A percentile compares a stretch with the other conserved stretches of the same genome.
phyloP scores from a whole-genome alignment of 2,888 invertebrate species.

The Alcis repandata region DNA sequence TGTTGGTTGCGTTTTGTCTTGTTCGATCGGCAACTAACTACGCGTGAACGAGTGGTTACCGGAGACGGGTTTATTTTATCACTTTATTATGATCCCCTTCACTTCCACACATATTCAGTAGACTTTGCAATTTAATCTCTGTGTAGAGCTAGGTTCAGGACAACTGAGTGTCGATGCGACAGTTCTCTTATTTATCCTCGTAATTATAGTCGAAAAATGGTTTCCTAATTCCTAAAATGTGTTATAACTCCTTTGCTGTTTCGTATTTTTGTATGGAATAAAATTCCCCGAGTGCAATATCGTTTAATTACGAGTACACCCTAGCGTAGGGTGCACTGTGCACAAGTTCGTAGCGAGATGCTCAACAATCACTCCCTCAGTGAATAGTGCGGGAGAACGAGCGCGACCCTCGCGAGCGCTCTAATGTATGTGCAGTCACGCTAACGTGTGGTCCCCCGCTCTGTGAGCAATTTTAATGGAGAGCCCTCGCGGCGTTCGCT shows the following conservation, averaged over 20 bases:
- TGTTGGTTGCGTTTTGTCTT: conserved; percentile 19
- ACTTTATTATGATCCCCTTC: conserved; percentile 17
- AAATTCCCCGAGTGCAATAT: conserved; percentile 16
- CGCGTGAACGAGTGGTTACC: conserved; percentile 11
- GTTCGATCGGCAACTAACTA: conserved; percentile 20
- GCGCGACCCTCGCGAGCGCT: conserved; percentile 59
- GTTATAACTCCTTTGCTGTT: background rate
- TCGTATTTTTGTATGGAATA: background rate
- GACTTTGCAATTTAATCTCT: background rate
- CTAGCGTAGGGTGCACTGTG: conserved; percentile 34
- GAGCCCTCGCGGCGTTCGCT: conserved; percentile 65
- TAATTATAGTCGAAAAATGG: background rate
- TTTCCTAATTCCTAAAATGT: background rate
- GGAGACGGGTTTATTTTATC: conserved; percentile 7
- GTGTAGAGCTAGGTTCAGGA: background rate
- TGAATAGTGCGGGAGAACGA: conserved; percentile 47
- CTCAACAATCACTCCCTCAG: conserved; percentile 60
- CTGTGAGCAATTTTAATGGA: conserved; percentile 76
- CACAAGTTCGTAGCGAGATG: conserved; percentile 53
- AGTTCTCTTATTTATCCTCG: too few species aligned
- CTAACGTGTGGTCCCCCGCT: conserved; percentile 64
- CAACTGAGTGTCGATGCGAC: background rate
- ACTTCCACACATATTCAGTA: background rate
- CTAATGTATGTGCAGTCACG: conserved; percentile 77
- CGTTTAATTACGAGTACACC: conserved; percentile 37